Evolutionary conservation across 2,113 vertebrate species (phyloP), one percentile per base, ranked within the genome.

Genomic region (Henicopernis longicauda): DNA sequence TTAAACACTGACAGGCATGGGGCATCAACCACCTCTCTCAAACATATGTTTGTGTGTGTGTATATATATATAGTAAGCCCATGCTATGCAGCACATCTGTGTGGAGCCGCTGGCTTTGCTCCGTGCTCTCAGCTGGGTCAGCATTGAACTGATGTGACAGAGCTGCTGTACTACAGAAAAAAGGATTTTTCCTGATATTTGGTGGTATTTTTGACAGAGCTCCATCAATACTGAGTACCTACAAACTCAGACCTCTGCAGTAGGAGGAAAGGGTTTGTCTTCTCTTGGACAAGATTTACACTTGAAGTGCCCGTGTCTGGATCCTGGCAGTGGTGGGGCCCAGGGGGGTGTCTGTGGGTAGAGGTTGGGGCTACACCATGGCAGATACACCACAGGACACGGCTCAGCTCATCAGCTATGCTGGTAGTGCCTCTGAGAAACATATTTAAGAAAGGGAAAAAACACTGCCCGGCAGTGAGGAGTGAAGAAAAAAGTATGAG

Each of bases 341-440:
- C 27, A 5, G 22, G 11, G 9, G 6, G 3, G 2, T 42, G 38
- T 26, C 44, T 59, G 50, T 38, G 38, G 34, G 16, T 17, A 44
- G 31, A 54, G 14, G 9, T 9, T 14, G 26, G 61, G 57, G 55
- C 49, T 65, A 21, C 26, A 21, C 18, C 50, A 34, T 0, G 4
- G 59, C 0, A 2, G 73, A 9, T 29, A 27, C 29, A 32, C 8
- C 0, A 0, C 40, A 31, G 63, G 50, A 8, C 26, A 45, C 32
- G 38, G 52, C 40, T 47, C 13, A 67, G 78, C 40, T 50, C 11
- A 18, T 31, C 62, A 19, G 32, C 10, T 6, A 20, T 0, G 7
- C 34, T 32, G 52, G 34, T 32, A 52, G 16, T 3, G 9, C 27
- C 34, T 47, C 42, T 23, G 21, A 40, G 50, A 45, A 81, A 61